phyloP scores from a whole-genome alignment of 2,888 invertebrate genomes.

The Drosophila fungiperda region DNA sequence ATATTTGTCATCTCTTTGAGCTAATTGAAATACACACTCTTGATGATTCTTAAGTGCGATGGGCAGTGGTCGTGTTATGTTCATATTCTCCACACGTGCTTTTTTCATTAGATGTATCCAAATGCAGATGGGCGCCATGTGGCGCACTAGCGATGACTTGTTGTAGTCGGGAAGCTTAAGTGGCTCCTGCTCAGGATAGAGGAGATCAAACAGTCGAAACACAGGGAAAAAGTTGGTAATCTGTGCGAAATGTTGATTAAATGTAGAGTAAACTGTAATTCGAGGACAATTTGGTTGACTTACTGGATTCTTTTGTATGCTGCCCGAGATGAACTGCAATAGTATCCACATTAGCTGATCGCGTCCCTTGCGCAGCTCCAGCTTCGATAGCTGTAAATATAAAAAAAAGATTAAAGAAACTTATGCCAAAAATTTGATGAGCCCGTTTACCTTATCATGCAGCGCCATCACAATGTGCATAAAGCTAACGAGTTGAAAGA shows the following conservation, averaged over 20 bases:
- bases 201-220: conserved; percentile 94
- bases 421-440: background rate
- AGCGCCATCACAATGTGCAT: conserved; percentile 96
- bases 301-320: conserved; percentile 96
- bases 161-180: conserved; percentile 95
- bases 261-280: background rate
- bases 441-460: conserved; percentile 90
- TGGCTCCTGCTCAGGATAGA: conserved; percentile 97
- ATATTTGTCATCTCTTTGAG: too few species aligned
- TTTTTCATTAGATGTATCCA: conserved; percentile 98
- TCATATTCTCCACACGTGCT: conserved; percentile 94
- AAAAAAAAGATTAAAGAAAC: background rate
- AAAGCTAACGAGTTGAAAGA: conserved; percentile 97
- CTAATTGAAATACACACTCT: conserved; percentile 86
- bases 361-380: conserved; percentile 94
- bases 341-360: conserved; percentile 99
- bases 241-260: conserved; percentile 83
- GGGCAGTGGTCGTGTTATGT: conserved; percentile 91
- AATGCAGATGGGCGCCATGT: conserved; percentile 97
- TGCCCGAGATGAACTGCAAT: conserved; percentile 98
- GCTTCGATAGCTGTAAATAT: conserved; percentile 88
- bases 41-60: conserved; percentile 92
- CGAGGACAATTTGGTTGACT: conserved; percentile 52
- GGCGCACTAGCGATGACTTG: conserved; percentile 89
- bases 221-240: conserved; percentile 95